phyloP scores from a whole-genome alignment of 2,797 vertebrate genomes.

The Eulemur mongoz region DNA sequence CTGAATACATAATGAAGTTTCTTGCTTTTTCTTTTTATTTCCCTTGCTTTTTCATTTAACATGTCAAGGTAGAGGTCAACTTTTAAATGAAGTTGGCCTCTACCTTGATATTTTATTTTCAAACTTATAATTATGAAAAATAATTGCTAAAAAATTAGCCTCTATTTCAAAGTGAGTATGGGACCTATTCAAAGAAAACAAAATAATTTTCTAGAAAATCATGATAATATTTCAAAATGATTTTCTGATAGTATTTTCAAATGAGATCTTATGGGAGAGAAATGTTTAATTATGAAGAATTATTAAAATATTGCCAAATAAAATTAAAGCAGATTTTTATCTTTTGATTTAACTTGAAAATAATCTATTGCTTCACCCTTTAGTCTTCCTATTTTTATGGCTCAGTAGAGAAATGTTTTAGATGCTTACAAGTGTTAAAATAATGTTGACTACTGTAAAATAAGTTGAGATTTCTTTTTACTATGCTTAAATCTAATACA shows the following conservation, averaged over 20 bases:
- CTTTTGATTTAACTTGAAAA: conserved; percentile 61
- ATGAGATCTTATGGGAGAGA: neutral
- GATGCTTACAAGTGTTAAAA: conserved; percentile 48
- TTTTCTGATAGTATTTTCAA: conserved; percentile 13
- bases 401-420: conserved; percentile 64
- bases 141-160: conserved; percentile 21
- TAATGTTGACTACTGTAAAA: conserved; percentile 63
- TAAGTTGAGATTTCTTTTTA: conserved; percentile 73
- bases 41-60: neutral
- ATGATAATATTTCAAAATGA: conserved; percentile 13
- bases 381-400: conserved; percentile 47
- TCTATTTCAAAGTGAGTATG: conserved; percentile 42
- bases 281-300: neutral
- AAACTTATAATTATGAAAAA: conserved; percentile 26
- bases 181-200: neutral
- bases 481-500: conserved; percentile 61
- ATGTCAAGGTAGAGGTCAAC: neutral
- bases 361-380: conserved; percentile 23
- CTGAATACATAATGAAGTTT: neutral
- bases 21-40: neutral
- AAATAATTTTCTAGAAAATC: conserved; percentile 20
- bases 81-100: neutral
- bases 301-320: conserved; percentile 36
- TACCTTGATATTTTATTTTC: neutral
- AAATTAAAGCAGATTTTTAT: conserved; percentile 54